A percentile compares a stretch with the other conserved stretches of the same genome.
phyloP scores from a whole-genome alignment of 1,140 invertebrate species.

The Brachystomella parvula region DNA sequence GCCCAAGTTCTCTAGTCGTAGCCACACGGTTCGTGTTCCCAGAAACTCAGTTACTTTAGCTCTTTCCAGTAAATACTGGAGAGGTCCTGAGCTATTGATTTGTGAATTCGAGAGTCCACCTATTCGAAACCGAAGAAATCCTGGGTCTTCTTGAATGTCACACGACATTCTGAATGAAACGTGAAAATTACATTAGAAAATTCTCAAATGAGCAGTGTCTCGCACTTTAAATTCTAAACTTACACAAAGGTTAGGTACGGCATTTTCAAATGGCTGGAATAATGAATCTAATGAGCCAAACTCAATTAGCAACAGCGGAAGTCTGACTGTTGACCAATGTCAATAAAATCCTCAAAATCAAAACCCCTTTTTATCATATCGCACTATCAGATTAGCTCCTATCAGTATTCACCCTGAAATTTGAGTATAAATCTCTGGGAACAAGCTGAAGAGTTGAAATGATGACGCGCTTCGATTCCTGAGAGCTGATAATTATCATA shows the following conservation, averaged over 20 bases:
- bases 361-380: no score
- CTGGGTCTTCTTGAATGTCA: background rate
- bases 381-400: no score
- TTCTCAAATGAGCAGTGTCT: background rate
- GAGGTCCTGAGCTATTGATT: background rate
- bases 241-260: constrained; percentile 2
- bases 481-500: no score
- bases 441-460: no score
- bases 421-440: no score
- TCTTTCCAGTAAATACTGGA: background rate
- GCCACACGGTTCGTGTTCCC: background rate
- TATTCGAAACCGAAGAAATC: background rate
- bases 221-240: background rate
- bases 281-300: no score
- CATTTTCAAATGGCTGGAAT: no score
- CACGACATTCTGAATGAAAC: background rate
- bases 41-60: constrained; percentile 3
- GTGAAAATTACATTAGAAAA: constrained; percentile 2
- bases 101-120: constrained; percentile 1
- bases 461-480: no score
- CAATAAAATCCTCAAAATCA: no score
- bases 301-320: no score
- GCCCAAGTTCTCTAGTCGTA: background rate
- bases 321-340: no score
- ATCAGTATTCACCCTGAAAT: no score